Percentiles rank a stretch among this genome's conserved stretches.
Conservation (phyloP, 2,888 invertebrate genomes). For the Schizaphis graminum region DNA sequence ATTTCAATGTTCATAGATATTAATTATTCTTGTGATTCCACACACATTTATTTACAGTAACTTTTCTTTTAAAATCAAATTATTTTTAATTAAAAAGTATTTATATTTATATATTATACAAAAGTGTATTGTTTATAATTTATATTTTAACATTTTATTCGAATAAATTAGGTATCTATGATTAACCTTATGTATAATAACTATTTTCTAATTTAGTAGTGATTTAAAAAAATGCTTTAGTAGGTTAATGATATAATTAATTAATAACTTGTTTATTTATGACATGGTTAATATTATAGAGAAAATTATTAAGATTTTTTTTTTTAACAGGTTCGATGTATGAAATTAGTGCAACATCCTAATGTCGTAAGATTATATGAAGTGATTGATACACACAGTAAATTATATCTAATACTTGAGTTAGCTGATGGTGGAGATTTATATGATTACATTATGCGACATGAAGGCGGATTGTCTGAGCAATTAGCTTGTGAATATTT, state of each 20-base stretch:
- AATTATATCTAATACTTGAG: constrained; percentile 96
- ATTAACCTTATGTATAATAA: not conserved
- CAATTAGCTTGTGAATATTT: constrained; percentile 91
- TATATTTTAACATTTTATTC: not conserved
- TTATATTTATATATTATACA: not conserved
- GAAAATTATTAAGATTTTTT: not conserved
- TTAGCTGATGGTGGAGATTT: constrained; percentile 98
- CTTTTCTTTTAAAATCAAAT: not conserved
- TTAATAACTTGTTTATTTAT: not conserved
- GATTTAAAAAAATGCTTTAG: not conserved
- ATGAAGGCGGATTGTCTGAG: constrained; percentile 77
- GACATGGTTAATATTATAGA: not conserved
- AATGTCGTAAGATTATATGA: constrained; percentile 98
- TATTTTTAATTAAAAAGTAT: not conserved
- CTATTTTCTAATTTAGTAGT: not conserved
- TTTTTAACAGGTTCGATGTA: constrained; percentile 84
- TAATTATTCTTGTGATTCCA: too few species aligned
- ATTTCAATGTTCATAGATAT: not conserved
- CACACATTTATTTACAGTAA: not conserved
- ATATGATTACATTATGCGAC: constrained; percentile 98
- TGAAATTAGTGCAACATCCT: constrained; percentile 99
- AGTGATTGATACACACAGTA: constrained; percentile 99
- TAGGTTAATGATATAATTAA: not conserved
- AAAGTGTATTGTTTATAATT: not conserved
- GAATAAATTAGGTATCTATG: not conserved